phyloP scores from a whole-genome alignment of 2,797 vertebrate species.

The Hypotaenidia philippensis region DNA sequence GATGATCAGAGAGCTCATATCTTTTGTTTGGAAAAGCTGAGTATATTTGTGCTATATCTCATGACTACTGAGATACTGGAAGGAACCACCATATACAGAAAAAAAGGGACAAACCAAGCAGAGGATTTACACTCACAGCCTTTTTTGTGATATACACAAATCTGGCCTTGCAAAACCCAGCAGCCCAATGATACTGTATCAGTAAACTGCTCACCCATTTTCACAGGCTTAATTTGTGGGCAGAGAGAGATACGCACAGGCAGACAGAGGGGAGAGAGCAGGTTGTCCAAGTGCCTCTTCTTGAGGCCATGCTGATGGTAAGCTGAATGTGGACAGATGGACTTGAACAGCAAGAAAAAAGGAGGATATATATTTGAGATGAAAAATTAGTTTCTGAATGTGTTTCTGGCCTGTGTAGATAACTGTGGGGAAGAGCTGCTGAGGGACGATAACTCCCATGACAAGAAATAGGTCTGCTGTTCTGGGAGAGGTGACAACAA shows the following conservation, averaged over 20 bases:
- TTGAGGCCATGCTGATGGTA: not conserved
- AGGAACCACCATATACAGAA: not conserved
- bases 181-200: accelerated
- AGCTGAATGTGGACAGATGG: not conserved
- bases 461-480: not conserved
- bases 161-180: not conserved
- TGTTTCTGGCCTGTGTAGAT: not conserved
- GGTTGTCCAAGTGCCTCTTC: accelerated
- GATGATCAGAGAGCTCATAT: not conserved
- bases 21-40: not conserved
- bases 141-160: not conserved
- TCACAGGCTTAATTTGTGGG: not conserved
- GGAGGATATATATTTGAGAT: not conserved
- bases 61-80: not conserved
- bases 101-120: not conserved
- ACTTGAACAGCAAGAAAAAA: not conserved
- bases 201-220: not conserved
- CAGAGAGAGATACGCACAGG: not conserved
- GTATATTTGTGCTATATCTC: not conserved
- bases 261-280: not conserved
- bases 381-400: not conserved
- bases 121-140: not conserved
- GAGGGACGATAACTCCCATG: not conserved
- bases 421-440: not conserved
- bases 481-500: not conserved